Conservation (phyloP, 2,888 invertebrate species). For the Nasonovia ribisnigri region DNA sequence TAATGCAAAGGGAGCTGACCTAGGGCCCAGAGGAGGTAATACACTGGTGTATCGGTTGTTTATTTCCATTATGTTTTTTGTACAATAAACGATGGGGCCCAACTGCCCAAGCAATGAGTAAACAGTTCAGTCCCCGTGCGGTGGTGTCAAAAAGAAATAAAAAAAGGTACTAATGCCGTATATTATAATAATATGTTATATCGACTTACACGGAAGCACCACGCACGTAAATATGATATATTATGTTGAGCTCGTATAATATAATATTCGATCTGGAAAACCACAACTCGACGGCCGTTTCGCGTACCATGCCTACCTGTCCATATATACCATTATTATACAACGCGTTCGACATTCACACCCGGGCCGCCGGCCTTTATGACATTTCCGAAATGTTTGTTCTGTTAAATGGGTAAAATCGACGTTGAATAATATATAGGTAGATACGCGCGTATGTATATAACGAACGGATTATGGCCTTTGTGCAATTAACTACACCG, state of each 20-base stretch:
- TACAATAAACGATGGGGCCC: no score
- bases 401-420: not conserved
- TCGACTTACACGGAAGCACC: no score
- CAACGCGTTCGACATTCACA: not conserved
- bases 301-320: not conserved
- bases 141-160: no score
- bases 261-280: not conserved
- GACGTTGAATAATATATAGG: not conserved
- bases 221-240: not conserved
- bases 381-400: not conserved
- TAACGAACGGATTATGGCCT: not conserved
- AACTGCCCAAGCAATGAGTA: no score
- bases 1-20: no score
- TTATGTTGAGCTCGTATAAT: not conserved
- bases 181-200: no score
- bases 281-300: not conserved
- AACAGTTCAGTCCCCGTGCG: no score
- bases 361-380: not conserved
- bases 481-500: slow-evolving; percentile 33
- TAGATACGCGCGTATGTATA: no score
- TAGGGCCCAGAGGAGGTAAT: no score
- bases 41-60: no score
- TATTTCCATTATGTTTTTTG: no score
- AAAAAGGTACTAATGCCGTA: no score
- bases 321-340: not conserved